Conservation (phyloP, 2,888 invertebrate genomes). For the Ashinkailepas kermadecensis region DNA sequence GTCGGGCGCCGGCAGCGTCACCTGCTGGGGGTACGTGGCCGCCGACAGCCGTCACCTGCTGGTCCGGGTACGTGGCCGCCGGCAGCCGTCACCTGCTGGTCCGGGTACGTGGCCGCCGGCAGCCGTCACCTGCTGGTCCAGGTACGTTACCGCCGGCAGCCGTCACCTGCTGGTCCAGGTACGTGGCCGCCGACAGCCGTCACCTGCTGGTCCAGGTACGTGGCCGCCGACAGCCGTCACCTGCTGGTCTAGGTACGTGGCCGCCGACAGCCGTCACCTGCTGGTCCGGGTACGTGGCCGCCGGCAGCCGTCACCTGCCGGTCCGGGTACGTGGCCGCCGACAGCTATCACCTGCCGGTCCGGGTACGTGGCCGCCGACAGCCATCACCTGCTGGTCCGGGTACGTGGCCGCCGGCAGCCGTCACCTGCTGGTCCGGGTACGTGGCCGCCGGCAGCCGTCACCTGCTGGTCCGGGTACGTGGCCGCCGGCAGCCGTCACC, state of each 20-base stretch:
- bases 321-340: neutral
- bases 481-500: neutral
- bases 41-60: neutral
- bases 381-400: neutral
- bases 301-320: neutral
- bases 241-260: no score
- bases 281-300: no score
- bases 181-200: no score
- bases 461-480: constrained; percentile 36
- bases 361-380: neutral
- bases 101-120: neutral
- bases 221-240: neutral
- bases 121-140: no score
- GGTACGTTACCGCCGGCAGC: no score
- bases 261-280: neutral
- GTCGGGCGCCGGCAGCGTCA: no score
- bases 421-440: constrained; percentile 61
- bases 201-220: neutral
- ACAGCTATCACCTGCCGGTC: neutral
- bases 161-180: no score
- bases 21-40: neutral
- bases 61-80: neutral
- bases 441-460: constrained; percentile 46
- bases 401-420: constrained; percentile 49
- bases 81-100: neutral